Evolutionary conservation across 2,888 invertebrate genomes (phyloP).

Genomic region (Lasius platythorax): DNA sequence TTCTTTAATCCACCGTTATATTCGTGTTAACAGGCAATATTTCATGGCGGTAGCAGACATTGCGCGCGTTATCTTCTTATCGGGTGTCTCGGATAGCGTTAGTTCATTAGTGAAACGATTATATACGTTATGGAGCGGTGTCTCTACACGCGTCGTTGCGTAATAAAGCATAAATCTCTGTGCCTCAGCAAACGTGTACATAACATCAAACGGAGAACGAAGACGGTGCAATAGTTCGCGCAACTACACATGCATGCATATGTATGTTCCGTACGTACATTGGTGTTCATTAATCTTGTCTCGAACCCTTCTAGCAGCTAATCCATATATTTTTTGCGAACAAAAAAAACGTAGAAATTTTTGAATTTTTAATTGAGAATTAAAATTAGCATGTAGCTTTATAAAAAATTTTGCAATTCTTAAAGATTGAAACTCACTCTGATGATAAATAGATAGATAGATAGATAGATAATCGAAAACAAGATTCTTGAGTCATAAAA

Average conservation of each 20-base stretch:
- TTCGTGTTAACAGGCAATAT: slow-evolving; percentile 76
- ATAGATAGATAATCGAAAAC: not conserved
- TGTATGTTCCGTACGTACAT: not conserved
- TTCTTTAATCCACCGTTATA: slow-evolving; percentile 52
- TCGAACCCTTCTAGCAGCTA: not conserved
- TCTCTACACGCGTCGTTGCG: slow-evolving; percentile 65
- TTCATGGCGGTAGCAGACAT: slow-evolving; percentile 54
- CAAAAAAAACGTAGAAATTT: not conserved
- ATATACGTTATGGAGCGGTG: slow-evolving; percentile 56
- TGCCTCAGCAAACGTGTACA: slow-evolving; percentile 48
- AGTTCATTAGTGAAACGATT: slow-evolving; percentile 72
- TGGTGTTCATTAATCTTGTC: slow-evolving; percentile 6
- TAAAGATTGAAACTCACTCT: not conserved
- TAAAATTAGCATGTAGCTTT: not conserved
- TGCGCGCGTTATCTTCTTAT: slow-evolving; percentile 67
- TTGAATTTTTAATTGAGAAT: not conserved
- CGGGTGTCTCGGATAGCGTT: slow-evolving; percentile 65
- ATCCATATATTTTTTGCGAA: not conserved
- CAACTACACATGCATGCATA: slow-evolving; percentile 41
- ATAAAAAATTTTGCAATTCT: not conserved
- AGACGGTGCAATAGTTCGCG: slow-evolving; percentile 39
- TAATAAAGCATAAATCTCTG: slow-evolving; percentile 72
- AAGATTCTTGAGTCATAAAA: not conserved
- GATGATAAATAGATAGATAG: not conserved
- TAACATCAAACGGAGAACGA: slow-evolving; percentile 57